These are phyloP conservation scores for Tetrax tetrax DNA, from an alignment of 2,113 vertebrate species.

Conservation along the genomic window DNA sequence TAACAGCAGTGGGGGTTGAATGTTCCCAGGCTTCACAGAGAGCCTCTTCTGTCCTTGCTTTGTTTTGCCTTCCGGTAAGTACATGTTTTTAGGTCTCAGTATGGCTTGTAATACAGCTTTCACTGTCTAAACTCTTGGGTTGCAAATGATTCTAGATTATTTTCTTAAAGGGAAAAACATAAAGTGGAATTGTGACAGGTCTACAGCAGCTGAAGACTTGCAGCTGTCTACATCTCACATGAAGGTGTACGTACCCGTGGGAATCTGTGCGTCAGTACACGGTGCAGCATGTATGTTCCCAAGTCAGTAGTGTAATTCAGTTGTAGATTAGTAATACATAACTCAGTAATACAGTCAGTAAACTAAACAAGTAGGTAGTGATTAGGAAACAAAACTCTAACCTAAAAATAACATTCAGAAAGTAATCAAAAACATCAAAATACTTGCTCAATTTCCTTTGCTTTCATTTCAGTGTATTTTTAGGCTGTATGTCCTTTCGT, in stretches of 20 bases:
- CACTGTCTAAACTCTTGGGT: not conserved
- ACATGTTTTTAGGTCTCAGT: not conserved
- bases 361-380: not conserved
- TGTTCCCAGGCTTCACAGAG: not conserved
- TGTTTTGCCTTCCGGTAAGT: constrained; percentile 23
- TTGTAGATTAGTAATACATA: not conserved
- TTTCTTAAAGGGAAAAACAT: not conserved
- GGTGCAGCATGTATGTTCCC: not conserved
- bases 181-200: constrained; percentile 26
- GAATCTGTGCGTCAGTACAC: not conserved
- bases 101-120: not conserved
- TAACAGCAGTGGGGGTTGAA: not conserved
- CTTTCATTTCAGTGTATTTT: not conserved
- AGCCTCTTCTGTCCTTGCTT: not conserved
- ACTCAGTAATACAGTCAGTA: not conserved
- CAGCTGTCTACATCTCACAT: constrained; percentile 1
- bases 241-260: not conserved
- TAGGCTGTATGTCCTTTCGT: not conserved
- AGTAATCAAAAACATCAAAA: not conserved
- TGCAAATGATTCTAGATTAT: not conserved
- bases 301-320: not conserved
- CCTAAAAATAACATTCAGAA: not conserved
- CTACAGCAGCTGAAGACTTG: constrained; percentile 32
- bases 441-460: not conserved
- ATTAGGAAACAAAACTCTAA: not conserved